Base-by-base conservation (phyloP, 2,797 vertebrate genomes). In the Tangara arthus region DNA sequence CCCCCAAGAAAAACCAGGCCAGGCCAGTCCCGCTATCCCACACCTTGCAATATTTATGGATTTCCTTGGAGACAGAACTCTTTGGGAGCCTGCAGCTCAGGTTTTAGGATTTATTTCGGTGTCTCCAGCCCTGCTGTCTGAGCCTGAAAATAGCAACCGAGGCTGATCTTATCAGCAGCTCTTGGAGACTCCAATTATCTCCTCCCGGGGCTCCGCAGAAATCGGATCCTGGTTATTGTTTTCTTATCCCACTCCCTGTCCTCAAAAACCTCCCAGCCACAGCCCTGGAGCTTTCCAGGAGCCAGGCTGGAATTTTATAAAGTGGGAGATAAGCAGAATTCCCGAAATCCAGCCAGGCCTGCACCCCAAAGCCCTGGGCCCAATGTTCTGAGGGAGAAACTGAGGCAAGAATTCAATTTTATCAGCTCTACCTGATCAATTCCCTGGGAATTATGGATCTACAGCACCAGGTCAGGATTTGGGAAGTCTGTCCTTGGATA, bases 91-190 rank as follows among this genome's bases (percentile, higher is more conserved):
- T 10, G 50, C 52, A 49, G 77, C 70, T 96, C 94, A 76, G 92
- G 82, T 65, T 95, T 92, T 80, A 35, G 82, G 85, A 93, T 94
- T 93, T 92, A 87, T 96, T 95, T 90, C 4, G 8, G 85, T 83
- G 95, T 92, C 96, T 96, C 92, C 77, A 94, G 96, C 17, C 82
- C 46, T 10, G 47, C 60, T 69, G 90, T 95, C 96, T 96, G 95
- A 93, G 95, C 26, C 93, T 94, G 96, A 87, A 92, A 97, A 96
- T 80, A 92, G 92, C 57, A 91, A 71, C 85, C 11, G 44, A 42
- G 68, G 4, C 85, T n/a, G 96, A 97, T 97, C 85, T 97, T 96
- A 97, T 96, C 96, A 55, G 87, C 78, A 19, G 89, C 94, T 50
- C 77, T 89, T 75, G 88, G 79, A 93, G 91, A 83, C 93, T 93